Percentiles rank a stretch among this genome's conserved stretches.
Evolutionary conservation across 1,140 invertebrate species (phyloP).

Genomic region (Drosophila tsacasi): DNA sequence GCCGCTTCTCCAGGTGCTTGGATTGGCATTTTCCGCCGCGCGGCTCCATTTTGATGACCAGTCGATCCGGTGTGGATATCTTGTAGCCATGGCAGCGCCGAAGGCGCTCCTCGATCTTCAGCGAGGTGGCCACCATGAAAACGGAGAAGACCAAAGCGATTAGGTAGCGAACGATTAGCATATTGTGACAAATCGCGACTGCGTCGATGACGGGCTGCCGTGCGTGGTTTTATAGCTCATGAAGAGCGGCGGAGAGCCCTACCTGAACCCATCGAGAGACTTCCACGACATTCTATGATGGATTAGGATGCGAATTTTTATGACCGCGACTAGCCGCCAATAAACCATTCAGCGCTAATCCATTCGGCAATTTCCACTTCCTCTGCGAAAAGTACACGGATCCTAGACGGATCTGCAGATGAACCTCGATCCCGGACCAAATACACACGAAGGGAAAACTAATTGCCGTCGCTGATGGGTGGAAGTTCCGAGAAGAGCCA

Average conservation of each 20-base stretch:
- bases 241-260: neutral
- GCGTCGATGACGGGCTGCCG: neutral
- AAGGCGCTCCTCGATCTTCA: conserved; percentile 58
- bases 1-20: conserved; percentile 38
- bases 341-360: conserved; percentile 65
- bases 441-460: conserved; percentile 48
- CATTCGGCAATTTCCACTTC: conserved; percentile 73
- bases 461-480: conserved; percentile 59
- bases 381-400: conserved; percentile 31
- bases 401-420: conserved; percentile 27
- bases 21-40: conserved; percentile 12
- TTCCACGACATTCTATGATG: conserved; percentile 2
- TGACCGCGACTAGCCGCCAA: conserved; percentile 32
- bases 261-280: conserved; percentile 23
- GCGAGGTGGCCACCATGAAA: conserved; percentile 73
- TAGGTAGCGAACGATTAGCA: conserved; percentile 69
- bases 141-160: conserved; percentile 73
- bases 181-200: conserved; percentile 56
- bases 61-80: conserved; percentile 72
- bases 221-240: conserved; percentile 59
- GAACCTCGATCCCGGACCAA: conserved; percentile 1
- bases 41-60: conserved; percentile 61
- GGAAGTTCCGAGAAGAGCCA: conserved; percentile 71
- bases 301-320: conserved; percentile 40
- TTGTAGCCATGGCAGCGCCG: conserved; percentile 45